Evolutionary conservation across 2,888 invertebrate species (phyloP), one percentile per base, ranked within the genome.

Genomic region (Callinectes sapidus): DNA sequence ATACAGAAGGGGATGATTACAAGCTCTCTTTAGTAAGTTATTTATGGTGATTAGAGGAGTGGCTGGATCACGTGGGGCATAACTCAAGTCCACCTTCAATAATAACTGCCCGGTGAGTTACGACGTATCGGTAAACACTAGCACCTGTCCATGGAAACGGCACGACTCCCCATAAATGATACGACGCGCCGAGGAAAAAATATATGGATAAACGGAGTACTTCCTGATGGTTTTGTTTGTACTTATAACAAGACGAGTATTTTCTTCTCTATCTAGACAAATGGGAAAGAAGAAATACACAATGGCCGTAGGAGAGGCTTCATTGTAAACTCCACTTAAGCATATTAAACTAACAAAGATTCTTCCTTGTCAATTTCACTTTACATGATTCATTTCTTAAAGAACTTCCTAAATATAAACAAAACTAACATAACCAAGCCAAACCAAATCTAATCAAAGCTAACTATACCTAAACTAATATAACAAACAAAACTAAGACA

Each of bases 1-100:
- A 35, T 35, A 81, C 32, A 81, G 81, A 81, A 35, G 81, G 32
- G 81, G 16, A 81, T 81, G 81, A 81, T 81, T 81, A 81, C 81
- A 81, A 81, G 81, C 35, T 81, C 81, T 35, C 81, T 81, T 81
- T 81, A 81, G 35, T 81, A 81, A 81, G 81, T 81, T 81, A 81
- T 81, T 81, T 81, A 81, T 81, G 81, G 18, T 81, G 81, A 81
- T 81, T 81, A 81, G 81, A 81, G 81, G 81, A 81, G 81, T 81
- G 81, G 81, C 32, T 18, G 81, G 81, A 81, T 81, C 81, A 81
- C 81, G 81, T 81, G 81, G 81, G 81, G 81, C 81, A 81, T 81
- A 81, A 81, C 81, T 81, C 81, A 81, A 35, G 81, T 81, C 32
- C 81, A 81, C 81, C 81, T 81, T 81, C 81, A 81, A 81, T 81